Conservation (phyloP, 2,888 invertebrate species). For the Tetranychus truncatus region DNA sequence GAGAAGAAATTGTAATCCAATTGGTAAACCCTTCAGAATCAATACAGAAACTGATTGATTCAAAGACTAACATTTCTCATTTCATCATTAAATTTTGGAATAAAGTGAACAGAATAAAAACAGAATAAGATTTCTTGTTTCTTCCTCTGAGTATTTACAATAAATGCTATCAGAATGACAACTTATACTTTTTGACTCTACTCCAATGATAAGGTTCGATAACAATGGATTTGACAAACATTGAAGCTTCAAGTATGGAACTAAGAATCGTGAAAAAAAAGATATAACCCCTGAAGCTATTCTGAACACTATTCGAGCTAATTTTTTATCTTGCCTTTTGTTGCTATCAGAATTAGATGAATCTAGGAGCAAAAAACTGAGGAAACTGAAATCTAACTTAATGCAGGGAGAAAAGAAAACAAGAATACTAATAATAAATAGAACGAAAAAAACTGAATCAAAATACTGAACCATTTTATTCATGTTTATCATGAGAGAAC, state of each 20-base stretch:
- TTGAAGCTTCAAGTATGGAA: neutral
- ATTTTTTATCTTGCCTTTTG: neutral
- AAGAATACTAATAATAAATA: neutral
- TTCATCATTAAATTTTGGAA: no score
- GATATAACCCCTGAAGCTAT: neutral
- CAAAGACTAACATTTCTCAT: no score
- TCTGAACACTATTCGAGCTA: neutral
- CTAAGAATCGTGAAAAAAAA: neutral
- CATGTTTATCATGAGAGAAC: neutral
- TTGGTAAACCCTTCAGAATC: no score
- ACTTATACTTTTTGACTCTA: no score
- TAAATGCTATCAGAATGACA: no score
- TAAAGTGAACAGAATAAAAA: no score
- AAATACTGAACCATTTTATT: neutral
- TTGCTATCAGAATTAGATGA: neutral
- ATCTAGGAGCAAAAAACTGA: neutral
- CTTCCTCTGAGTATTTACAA: no score
- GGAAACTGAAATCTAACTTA: neutral
- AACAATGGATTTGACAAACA: neutral
- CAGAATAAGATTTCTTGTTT: no score
- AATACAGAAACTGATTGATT: no score
- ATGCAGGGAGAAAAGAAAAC: neutral
- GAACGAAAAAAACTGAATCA: neutral
- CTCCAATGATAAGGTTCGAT: no score
- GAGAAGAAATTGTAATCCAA: no score